Conservation (phyloP, 1,140 invertebrate genomes). For the Geopemphigus sp. region DNA sequence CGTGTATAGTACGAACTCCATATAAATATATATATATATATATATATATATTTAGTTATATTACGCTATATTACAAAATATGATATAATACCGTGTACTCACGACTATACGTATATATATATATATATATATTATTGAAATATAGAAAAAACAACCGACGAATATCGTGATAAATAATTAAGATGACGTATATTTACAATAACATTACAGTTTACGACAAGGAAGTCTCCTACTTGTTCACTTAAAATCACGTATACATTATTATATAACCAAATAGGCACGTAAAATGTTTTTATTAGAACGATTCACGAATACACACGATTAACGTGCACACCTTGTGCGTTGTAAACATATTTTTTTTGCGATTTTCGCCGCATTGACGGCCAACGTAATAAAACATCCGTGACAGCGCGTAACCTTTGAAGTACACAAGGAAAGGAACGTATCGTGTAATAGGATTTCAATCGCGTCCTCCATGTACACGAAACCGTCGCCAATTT, state of each 20-base stretch:
- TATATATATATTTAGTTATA: too few species aligned
- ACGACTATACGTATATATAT: not conserved
- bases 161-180: not conserved
- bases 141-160: not conserved
- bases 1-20: too few species aligned
- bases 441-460: not conserved
- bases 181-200: not conserved
- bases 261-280: not conserved
- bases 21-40: too few species aligned
- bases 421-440: not conserved
- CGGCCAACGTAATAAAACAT: not conserved
- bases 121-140: not conserved
- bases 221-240: too few species aligned
- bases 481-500: not conserved
- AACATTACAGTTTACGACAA: too few species aligned
- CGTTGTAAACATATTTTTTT: not conserved
- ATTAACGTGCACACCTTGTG: not conserved
- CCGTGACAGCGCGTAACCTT: not conserved
- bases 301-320: not conserved
- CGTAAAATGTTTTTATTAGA: not conserved
- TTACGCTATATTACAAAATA: too few species aligned
- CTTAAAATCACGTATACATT: too few species aligned
- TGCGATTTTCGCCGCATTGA: not conserved
- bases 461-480: constrained; percentile 1
- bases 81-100: too few species aligned